A percentile compares a stretch with the other conserved stretches of the same genome.
phyloP scores from a whole-genome alignment of 92 coral and sea anemone genomes.

The Chrysogorgia sp. region DNA sequence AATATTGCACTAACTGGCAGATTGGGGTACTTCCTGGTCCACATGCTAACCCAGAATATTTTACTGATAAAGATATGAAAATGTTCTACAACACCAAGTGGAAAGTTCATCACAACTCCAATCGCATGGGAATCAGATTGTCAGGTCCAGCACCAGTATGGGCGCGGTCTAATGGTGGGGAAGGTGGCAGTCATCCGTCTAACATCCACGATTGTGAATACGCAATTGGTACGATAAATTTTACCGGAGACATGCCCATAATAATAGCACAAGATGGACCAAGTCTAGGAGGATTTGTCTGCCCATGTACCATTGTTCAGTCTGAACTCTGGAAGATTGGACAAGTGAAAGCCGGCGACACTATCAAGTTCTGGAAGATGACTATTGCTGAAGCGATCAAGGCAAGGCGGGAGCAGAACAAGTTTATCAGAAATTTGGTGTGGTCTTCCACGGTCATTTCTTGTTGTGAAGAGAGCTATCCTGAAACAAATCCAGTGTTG shows the following conservation, averaged over 20 bases:
- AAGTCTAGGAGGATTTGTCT: slow-evolving; percentile 73
- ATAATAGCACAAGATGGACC: slow-evolving; percentile 73
- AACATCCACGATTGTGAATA: slow-evolving; percentile 72
- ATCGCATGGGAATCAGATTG: slow-evolving; percentile 68
- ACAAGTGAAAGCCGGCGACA: slow-evolving; percentile 61
- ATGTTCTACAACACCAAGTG: slow-evolving; percentile 66
- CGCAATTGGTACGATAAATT: slow-evolving; percentile 65
- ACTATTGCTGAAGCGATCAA: slow-evolving; percentile 59
- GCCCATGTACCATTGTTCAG: slow-evolving; percentile 71
- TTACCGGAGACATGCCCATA: slow-evolving; percentile 72
- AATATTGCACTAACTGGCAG: slow-evolving; percentile 56
- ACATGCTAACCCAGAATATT: slow-evolving; percentile 66
- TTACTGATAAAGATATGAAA: slow-evolving; percentile 61
- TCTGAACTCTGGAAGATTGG: slow-evolving; percentile 70
- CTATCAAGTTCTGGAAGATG: slow-evolving; percentile 54
- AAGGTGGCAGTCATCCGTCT: slow-evolving; percentile 77
- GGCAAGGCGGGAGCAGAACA: slow-evolving; percentile 45
- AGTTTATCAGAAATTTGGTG: slow-evolving; percentile 39
- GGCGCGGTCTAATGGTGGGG: slow-evolving; percentile 66
- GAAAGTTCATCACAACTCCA: slow-evolving; percentile 69
- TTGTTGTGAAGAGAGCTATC: slow-evolving; percentile 4
- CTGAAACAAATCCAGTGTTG: slow-evolving; percentile 52
- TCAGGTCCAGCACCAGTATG: slow-evolving; percentile 65
- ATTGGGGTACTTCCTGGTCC: slow-evolving; percentile 75
- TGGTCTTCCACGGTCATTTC: background rate